Conservation (phyloP, 2,888 invertebrate species). For the Epistrophella euchroma region DNA sequence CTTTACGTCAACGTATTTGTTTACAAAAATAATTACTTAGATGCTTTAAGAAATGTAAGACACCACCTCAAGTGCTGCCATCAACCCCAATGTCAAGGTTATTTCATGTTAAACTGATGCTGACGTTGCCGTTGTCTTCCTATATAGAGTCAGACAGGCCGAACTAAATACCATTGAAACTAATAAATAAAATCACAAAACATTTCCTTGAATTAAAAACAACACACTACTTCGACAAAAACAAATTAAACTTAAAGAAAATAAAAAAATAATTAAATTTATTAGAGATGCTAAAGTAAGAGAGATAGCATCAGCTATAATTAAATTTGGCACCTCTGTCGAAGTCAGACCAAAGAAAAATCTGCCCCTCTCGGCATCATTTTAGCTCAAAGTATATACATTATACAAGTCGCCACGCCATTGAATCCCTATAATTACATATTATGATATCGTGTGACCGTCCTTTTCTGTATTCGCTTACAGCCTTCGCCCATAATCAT, state of each 20-base stretch:
- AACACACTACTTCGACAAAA: slow-evolving; percentile 18
- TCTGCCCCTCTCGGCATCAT: slow-evolving; percentile 29
- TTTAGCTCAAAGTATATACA: neutral
- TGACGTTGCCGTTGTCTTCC: slow-evolving; percentile 46
- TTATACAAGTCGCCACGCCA: slow-evolving; percentile 20
- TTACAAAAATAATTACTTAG: slow-evolving; percentile 44
- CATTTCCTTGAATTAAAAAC: slow-evolving; percentile 20
- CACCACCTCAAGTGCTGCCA: slow-evolving; percentile 27
- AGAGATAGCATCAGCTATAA: slow-evolving; percentile 55
- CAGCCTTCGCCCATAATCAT: slow-evolving; percentile 42
- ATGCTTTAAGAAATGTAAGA: slow-evolving; percentile 11
- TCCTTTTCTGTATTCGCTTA: slow-evolving; percentile 42
- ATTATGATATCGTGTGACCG: slow-evolving; percentile 61
- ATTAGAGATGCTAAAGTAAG: slow-evolving; percentile 48
- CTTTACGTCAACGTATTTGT: slow-evolving; percentile 55
- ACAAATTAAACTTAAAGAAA: slow-evolving; percentile 31
- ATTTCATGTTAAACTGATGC: slow-evolving; percentile 26
- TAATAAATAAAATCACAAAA: slow-evolving; percentile 50
- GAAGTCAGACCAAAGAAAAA: slow-evolving; percentile 42
- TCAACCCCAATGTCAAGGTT: slow-evolving; percentile 65
- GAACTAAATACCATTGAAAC: slow-evolving; percentile 40
- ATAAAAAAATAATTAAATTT: slow-evolving; percentile 53
- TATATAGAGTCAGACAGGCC: slow-evolving; percentile 10
- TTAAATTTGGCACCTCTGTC: slow-evolving; percentile 71
- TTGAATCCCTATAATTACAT: slow-evolving; percentile 65